Evolutionary conservation across 1,140 invertebrate species (phyloP).

Genomic region (Delia radicum): DNA sequence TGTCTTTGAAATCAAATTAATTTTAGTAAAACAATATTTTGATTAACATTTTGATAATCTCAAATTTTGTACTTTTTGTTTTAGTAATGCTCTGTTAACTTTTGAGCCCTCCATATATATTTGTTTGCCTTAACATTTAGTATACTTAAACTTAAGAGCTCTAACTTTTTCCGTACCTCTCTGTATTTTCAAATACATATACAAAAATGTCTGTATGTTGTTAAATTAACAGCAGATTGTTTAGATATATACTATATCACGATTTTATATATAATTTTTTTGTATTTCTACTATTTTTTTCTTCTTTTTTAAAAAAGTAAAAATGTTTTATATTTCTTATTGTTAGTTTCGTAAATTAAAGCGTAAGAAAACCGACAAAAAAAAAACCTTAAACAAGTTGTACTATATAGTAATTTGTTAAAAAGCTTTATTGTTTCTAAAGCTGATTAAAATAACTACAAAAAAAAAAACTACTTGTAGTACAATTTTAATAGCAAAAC

Average conservation of each 20-base stretch:
- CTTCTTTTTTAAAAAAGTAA: neutral
- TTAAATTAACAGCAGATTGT: neutral
- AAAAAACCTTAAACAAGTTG: too few species aligned
- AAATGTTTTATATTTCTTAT: neutral
- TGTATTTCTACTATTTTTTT: neutral
- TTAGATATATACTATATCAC: neutral
- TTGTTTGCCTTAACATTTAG: neutral
- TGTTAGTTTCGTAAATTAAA: neutral
- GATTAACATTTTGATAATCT: too few species aligned
- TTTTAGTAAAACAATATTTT: too few species aligned
- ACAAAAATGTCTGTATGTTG: neutral
- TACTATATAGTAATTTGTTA: too few species aligned
- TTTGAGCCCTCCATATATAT: too few species aligned
- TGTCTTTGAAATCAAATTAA: neutral
- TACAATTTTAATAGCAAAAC: too few species aligned
- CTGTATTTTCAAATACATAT: neutral
- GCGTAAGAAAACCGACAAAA: neutral
- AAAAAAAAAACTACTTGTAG: too few species aligned
- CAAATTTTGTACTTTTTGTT: too few species aligned
- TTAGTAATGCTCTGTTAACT: too few species aligned
- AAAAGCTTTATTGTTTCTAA: too few species aligned
- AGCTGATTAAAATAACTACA: too few species aligned
- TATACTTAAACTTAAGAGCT: neutral
- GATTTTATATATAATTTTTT: neutral
- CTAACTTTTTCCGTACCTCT: too few species aligned